Percentiles rank a stretch among this genome's conserved stretches.
phyloP scores from a whole-genome alignment of 2,113 vertebrate species.

The Hemichromis elongatus region DNA sequence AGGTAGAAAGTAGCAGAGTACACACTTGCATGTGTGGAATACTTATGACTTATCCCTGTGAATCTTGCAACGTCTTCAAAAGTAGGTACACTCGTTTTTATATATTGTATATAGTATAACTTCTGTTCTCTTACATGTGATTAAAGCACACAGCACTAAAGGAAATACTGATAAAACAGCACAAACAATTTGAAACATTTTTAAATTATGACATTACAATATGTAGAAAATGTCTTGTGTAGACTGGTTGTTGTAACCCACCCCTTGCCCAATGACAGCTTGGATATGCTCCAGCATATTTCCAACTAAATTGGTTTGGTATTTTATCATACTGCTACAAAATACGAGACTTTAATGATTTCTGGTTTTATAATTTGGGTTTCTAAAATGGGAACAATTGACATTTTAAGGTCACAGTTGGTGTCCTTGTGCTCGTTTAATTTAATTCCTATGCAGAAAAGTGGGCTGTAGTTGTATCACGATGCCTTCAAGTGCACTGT shows the following conservation, averaged over 20 bases:
- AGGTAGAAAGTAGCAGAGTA: neutral
- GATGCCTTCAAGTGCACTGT: neutral
- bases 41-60: neutral
- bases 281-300: neutral
- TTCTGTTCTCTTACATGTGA: neutral
- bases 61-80: neutral
- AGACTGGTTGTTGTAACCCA: neutral
- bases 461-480: accelerated
- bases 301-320: neutral
- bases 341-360: neutral
- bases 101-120: neutral
- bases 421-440: neutral
- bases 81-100: neutral
- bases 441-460: neutral
- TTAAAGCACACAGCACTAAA: neutral
- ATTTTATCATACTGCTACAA: neutral
- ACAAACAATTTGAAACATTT: no score
- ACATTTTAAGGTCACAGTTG: neutral
- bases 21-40: neutral
- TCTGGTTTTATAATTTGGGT: neutral
- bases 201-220: neutral
- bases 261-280: neutral
- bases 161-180: neutral
- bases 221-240: neutral
- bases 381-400: neutral